Conservation (phyloP, 2,888 invertebrate genomes). For the Leucophenga montana region DNA sequence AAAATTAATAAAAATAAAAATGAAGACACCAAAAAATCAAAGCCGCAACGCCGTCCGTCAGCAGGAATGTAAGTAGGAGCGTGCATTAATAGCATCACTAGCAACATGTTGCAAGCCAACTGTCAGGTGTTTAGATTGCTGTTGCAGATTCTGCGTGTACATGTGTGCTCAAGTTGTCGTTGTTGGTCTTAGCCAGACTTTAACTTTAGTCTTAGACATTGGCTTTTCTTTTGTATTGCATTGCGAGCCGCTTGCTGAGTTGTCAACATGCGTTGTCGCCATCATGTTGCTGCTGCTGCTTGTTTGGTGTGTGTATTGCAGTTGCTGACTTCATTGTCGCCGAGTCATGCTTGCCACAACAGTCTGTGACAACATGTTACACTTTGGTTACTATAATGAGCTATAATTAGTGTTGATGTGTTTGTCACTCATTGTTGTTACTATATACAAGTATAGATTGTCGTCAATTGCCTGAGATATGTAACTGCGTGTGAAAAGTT, state of each 20-base stretch:
- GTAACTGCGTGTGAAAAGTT: conserved; percentile 59
- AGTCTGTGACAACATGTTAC: conserved; percentile 60
- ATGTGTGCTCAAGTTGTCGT: conserved; percentile 34
- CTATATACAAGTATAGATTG: not conserved
- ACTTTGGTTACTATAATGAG: conserved; percentile 67
- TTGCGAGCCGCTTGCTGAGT: conserved; percentile 24
- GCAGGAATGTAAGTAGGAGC: conserved; percentile 16
- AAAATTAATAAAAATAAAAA: conserved; percentile 30
- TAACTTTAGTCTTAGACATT: not conserved
- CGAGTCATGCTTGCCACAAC: conserved; percentile 23
- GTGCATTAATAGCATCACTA: conserved; percentile 41
- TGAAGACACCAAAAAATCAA: conserved; percentile 1
- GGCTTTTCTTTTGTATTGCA: not conserved
- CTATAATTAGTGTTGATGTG: conserved; percentile 64
- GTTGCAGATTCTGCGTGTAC: conserved; percentile 35
- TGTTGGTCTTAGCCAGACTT: not conserved
- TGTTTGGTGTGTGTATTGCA: conserved; percentile 46
- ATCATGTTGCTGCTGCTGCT: conserved; percentile 44
- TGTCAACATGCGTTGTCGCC: conserved; percentile 52
- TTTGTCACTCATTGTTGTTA: conserved; percentile 42
- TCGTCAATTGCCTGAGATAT: conserved; percentile 29
- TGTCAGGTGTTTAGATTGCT: conserved; percentile 61
- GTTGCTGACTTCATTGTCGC: conserved; percentile 26
- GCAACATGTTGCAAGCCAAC: conserved; percentile 47
- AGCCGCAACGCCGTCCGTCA: not conserved